Evolutionary conservation across 2,797 vertebrate genomes (phyloP), one percentile per base, ranked within the genome.

Genomic region (Malurus leucopterus): DNA sequence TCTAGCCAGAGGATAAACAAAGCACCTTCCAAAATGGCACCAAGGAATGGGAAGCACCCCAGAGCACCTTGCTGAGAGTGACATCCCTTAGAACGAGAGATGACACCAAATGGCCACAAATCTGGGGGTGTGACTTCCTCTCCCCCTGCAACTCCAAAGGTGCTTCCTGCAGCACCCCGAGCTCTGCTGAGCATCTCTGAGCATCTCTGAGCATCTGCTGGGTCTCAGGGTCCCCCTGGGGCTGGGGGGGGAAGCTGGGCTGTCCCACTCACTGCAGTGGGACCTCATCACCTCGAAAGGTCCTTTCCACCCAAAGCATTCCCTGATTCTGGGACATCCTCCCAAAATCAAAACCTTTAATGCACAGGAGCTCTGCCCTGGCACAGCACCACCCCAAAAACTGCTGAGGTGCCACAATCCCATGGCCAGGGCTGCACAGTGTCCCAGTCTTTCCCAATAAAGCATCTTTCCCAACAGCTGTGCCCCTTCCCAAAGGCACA

Each of bases 321-420:
- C 40, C 53, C 21, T 2, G 15, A 11, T 18, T 38, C 49, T 49
- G 27, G 30, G 49, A 15, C 14, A 2, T 6, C 29, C 16, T 50
- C 49, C 62, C 50, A 6, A 8, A 14, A 14, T 11, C 53, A 19
- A 36, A 59, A 22, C 53, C 54, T 21, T 46, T 2, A 26, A 18
- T 0, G 3, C 9, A 5, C 5, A 5, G 3, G 3, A 8, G 24
- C 2, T 16, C 58, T 62, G 41, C 10, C 0, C n/a, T 3, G 3
- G 23, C 10, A 14, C 5, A 3, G 51, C 74, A 36, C 19, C 3
- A 1, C 8, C 17, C 16, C 49, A 38, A 10, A 51, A 11, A 34
- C 64, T 58, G 41, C 32, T 34, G 50, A 40, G 26, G 46, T 22
- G 2, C n/a, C 34, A 1, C 1, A 3, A 4, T 27, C 38, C 59